Base-by-base conservation (phyloP, 2,797 vertebrate species). In the Anabas testudineus region DNA sequence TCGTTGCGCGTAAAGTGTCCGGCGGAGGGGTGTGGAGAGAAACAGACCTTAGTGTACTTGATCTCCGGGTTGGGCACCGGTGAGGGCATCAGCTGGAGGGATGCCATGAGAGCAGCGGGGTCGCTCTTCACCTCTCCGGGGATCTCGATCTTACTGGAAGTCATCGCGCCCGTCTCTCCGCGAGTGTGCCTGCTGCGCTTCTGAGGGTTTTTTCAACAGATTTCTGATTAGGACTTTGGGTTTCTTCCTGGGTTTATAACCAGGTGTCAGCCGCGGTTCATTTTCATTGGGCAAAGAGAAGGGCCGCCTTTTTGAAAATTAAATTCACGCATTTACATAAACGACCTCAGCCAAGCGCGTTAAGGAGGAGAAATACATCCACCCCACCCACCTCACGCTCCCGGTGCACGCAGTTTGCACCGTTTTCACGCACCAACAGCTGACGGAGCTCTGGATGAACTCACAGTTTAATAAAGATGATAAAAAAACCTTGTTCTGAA, bases 11-110 rank as follows among this genome's bases (percentile, higher is more conserved):
- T 19, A 55, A 60, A 65, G 37, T 57, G 28, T 7, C 71, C 46
- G 37, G 41, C 57, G 4, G 57, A 32, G 57, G 60, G 39, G 45
- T 21, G 67, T 18, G 24, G 18, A 54, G 67, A 39, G 55, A 56
- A 57, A 92, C 91, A 72, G 79, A 99, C 97, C 97, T 99, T 96
- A 72, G 95, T 97, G 94, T 98, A 93, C 93, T 97, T 96, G 94
- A 99, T 96, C 91, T 99, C 97, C 77, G 98, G 95, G 93, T 97
- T 96, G 91, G 95, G 95, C 80, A 97, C 92, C 86, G 98, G 98
- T 65, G 95, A 95, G 82, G 98, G 98, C 94, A 98, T 94, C 83
- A 99, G 95, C 83, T 98, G 97, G 90, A 99, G 95, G 78, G 97
- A 97, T 88, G 97, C 97, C 96, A 98, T 96, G 88, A 99, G 96